These are phyloP conservation scores for Leptatherina wallacei DNA, from an alignment of 2,797 vertebrate genomes.

Conservation along the genomic window DNA sequence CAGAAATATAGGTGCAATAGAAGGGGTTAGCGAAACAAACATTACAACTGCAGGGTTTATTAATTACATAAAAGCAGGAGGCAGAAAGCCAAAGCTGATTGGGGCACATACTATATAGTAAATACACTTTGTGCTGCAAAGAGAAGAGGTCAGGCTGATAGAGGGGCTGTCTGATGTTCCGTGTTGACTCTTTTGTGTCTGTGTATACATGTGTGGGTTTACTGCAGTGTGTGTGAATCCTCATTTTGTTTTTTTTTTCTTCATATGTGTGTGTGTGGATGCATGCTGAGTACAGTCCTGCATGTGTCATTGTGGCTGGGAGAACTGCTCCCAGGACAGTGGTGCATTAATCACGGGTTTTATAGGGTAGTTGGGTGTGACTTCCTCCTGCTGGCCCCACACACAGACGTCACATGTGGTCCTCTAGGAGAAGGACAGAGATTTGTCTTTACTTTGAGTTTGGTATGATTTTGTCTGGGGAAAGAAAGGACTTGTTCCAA, in stretches of 20 bases:
- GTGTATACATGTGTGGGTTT: constrained; percentile 15
- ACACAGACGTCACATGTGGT: constrained; percentile 60
- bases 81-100: constrained; percentile 19
- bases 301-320: constrained; percentile 67
- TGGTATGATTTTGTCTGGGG: constrained; percentile 40
- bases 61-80: not conserved
- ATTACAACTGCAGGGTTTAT: constrained; percentile 4
- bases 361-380: constrained; percentile 73
- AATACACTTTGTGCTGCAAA: constrained; percentile 35
- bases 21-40: not conserved
- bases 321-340: constrained; percentile 69
- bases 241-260: constrained; percentile 3
- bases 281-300: constrained; percentile 39
- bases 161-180: constrained; percentile 11
- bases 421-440: constrained; percentile 58
- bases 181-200: constrained; percentile 8
- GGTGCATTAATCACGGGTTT: constrained; percentile 79
- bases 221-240: constrained; percentile 8
- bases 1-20: not conserved
- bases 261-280: constrained; percentile 9
- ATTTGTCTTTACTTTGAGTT: constrained; percentile 56
- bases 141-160: constrained; percentile 43
- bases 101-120: constrained; percentile 20
- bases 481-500: constrained; percentile 51
- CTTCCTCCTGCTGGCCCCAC: constrained; percentile 53